Evolutionary conservation across 64 coral and sea anemone species (phyloP).

Genomic region (Pocillopora verrucosa): DNA sequence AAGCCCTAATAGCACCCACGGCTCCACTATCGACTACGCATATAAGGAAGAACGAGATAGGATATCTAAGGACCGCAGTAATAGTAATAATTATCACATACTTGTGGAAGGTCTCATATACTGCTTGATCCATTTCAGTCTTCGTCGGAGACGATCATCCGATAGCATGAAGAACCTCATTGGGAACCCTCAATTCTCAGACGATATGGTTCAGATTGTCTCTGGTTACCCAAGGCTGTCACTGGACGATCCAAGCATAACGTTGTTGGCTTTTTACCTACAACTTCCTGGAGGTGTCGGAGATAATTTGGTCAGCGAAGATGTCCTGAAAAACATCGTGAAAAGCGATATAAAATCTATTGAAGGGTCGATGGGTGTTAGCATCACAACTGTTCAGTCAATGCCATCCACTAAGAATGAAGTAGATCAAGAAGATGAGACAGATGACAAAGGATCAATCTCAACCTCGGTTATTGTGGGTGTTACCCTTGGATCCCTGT

Average conservation of each 20-base stretch:
- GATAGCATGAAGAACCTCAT: neutral
- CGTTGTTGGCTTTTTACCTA: constrained; percentile 13
- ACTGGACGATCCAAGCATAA: neutral
- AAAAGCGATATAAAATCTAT: neutral
- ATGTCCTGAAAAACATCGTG: neutral
- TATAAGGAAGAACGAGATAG: too few species aligned
- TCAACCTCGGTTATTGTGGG: neutral
- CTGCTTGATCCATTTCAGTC: neutral
- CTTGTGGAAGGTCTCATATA: neutral
- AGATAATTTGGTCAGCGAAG: neutral
- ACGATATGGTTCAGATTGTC: constrained; percentile 26
- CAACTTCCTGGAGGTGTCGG: neutral
- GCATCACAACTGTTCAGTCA: neutral
- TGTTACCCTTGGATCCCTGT: neutral
- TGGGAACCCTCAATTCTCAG: too few species aligned
- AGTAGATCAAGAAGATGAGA: neutral
- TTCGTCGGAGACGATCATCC: neutral
- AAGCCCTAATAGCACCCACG: too few species aligned
- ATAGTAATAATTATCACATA: neutral
- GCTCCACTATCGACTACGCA: too few species aligned
- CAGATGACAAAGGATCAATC: neutral
- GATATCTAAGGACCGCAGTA: neutral
- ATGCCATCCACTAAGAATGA: neutral
- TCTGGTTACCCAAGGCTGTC: constrained; percentile 20
- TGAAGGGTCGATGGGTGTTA: neutral